Evolutionary conservation across 2,113 vertebrate genomes (phyloP).

Genomic region (Uria aalge): DNA sequence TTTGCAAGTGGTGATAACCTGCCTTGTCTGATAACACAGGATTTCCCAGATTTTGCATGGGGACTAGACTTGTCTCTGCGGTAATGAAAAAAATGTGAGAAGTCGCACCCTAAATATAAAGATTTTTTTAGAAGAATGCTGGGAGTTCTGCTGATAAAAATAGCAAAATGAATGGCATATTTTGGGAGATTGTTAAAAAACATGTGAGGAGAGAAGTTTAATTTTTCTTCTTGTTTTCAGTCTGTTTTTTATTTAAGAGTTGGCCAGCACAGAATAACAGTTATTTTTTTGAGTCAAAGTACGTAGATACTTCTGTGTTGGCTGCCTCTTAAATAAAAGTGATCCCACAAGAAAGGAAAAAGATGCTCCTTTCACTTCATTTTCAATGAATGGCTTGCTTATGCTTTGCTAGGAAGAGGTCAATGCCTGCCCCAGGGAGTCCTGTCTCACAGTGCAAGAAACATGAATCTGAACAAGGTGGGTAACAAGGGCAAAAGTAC

Average conservation of each 20-base stretch:
- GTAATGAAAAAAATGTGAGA: neutral
- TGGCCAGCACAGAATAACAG: neutral
- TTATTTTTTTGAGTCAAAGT: neutral
- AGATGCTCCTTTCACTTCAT: neutral
- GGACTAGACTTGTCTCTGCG: neutral
- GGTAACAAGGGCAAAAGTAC: neutral
- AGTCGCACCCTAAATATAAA: neutral
- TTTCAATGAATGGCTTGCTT: neutral
- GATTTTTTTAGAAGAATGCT: neutral
- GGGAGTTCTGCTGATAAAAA: neutral
- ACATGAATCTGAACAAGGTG: neutral
- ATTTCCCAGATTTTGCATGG: neutral
- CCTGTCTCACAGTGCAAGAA: neutral
- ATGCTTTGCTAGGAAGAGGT: neutral
- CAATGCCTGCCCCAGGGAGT: neutral
- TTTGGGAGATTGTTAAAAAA: neutral
- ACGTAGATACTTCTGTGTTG: neutral
- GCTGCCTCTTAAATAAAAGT: neutral
- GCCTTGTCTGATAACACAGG: neutral
- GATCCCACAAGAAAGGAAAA: neutral
- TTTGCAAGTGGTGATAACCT: neutral
- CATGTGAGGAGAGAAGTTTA: neutral
- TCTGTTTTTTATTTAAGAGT: conserved; percentile 20
- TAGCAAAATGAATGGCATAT: neutral
- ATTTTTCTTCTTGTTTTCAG: neutral